A percentile compares a stretch with the other conserved stretches of the same genome.
Conservation (phyloP, 2,113 vertebrate genomes). For the Oreocharis arfaki region DNA sequence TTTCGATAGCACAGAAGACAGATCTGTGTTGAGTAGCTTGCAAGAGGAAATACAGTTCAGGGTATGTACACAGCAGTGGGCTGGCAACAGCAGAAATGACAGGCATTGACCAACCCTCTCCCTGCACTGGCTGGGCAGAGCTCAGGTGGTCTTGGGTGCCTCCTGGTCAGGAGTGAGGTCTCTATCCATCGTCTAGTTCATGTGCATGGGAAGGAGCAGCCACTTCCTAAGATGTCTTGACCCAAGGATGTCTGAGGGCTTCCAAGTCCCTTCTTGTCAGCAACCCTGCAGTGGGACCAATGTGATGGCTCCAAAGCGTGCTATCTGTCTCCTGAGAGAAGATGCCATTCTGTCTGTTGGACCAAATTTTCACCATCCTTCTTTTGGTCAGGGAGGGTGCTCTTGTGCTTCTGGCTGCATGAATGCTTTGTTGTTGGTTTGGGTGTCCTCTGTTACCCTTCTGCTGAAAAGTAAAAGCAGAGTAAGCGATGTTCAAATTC, state of each 20-base stretch:
- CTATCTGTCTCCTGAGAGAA: rapidly evolving
- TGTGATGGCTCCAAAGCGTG: rapidly evolving
- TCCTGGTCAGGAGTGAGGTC: not conserved
- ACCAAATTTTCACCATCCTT: not conserved
- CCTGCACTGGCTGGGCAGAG: not conserved
- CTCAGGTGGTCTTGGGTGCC: not conserved
- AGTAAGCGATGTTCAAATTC: not conserved
- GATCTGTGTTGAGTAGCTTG: not conserved
- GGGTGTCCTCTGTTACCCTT: not conserved
- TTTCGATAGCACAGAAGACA: not conserved
- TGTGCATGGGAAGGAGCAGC: rapidly evolving
- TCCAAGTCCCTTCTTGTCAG: not conserved
- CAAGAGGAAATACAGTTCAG: not conserved
- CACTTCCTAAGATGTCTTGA: not conserved
- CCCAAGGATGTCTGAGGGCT: rapidly evolving
- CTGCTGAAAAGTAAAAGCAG: not conserved
- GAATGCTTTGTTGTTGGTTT: not conserved
- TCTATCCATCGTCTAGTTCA: not conserved
- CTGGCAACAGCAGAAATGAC: not conserved
- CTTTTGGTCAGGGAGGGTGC: rapidly evolving
- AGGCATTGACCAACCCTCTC: not conserved
- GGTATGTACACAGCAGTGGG: not conserved
- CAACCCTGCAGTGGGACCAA: not conserved
- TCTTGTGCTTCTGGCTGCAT: rapidly evolving
- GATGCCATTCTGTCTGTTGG: not conserved